A percentile compares a stretch with the other conserved stretches of the same genome.
Conservation (phyloP, 2,888 invertebrate genomes). For the Ochlodes sylvanus region DNA sequence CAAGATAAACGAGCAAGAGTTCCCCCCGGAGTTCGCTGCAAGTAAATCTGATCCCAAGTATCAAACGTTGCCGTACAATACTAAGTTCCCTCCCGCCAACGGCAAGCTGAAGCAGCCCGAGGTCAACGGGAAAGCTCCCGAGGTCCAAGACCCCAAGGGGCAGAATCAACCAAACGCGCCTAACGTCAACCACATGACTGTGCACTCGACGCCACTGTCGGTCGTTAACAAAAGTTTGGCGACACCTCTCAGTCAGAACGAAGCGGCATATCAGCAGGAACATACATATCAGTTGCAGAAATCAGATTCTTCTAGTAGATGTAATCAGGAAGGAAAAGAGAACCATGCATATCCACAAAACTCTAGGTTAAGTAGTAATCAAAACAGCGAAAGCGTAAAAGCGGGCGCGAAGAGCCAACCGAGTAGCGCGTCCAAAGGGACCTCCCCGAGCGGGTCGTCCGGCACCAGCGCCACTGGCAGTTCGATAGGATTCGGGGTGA, state of each 20-base stretch:
- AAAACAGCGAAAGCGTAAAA: conserved; percentile 69
- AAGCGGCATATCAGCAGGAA: conserved; percentile 82
- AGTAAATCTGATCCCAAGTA: conserved; percentile 96
- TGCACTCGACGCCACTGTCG: conserved; percentile 81
- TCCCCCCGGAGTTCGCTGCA: conserved; percentile 88
- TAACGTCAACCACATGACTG: conserved; percentile 81
- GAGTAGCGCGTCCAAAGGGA: conserved; percentile 65
- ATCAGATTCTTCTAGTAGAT: conserved; percentile 80
- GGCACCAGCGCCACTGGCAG: conserved; percentile 70
- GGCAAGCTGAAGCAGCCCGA: conserved; percentile 71
- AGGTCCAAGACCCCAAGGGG: conserved; percentile 59
- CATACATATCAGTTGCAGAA: conserved; percentile 82
- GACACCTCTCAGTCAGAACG: conserved; percentile 86
- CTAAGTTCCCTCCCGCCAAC: conserved; percentile 90
- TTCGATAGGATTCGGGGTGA: conserved; percentile 80
- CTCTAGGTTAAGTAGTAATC: conserved; percentile 74
- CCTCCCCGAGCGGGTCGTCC: conserved; percentile 72
- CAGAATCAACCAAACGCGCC: conserved; percentile 61
- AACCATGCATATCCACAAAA: conserved; percentile 84
- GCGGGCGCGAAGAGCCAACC: conserved; percentile 63
- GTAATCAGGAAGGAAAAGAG: conserved; percentile 82
- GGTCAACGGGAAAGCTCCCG: conserved; percentile 68
- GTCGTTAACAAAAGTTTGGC: conserved; percentile 87
- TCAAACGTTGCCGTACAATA: conserved; percentile 95
- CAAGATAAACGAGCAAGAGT: conserved; percentile 83